Conservation (phyloP, 2,113 vertebrate genomes). For the Formicarius rufipectus region DNA sequence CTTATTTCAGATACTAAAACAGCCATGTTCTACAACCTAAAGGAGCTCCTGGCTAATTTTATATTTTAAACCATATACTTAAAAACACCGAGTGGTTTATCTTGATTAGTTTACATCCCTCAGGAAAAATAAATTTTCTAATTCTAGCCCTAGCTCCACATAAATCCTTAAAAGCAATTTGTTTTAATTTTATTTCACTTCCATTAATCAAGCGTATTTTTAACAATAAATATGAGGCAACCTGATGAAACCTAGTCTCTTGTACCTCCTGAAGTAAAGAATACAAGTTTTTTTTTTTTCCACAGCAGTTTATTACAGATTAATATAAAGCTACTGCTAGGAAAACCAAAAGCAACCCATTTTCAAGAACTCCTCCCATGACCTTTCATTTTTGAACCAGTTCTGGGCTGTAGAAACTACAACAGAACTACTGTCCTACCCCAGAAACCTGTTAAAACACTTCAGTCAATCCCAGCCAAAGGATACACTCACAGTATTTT, state of each 20-base stretch:
- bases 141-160: background rate
- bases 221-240: background rate
- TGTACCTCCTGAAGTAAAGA: background rate
- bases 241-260: background rate
- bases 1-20: background rate
- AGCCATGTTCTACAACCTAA: background rate
- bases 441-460: background rate
- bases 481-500: background rate
- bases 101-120: background rate
- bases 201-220: background rate
- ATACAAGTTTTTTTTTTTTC: fast-evolving
- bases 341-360: background rate
- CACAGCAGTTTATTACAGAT: background rate
- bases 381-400: background rate
- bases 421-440: background rate
- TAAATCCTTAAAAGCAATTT: background rate
- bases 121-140: background rate
- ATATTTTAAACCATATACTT: background rate
- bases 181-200: background rate
- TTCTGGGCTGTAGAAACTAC: background rate
- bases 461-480: background rate
- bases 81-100: background rate
- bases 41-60: background rate
- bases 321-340: background rate
- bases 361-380: background rate